phyloP scores from a whole-genome alignment of 2,888 invertebrate species.

The Diarsia dahlii region DNA sequence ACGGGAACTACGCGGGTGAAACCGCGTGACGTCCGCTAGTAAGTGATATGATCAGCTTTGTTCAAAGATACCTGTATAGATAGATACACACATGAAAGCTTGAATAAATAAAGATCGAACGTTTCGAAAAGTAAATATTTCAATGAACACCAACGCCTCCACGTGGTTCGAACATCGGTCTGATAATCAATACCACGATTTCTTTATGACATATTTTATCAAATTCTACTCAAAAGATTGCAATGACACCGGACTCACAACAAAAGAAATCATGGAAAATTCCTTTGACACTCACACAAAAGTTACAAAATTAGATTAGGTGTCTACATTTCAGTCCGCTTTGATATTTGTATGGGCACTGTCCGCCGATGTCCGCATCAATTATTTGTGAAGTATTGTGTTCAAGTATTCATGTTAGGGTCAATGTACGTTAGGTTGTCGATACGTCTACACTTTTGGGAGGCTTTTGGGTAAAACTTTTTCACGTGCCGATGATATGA shows the following conservation, averaged over 20 bases:
- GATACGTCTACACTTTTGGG: background rate
- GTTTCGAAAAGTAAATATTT: no score
- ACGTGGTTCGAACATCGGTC: no score
- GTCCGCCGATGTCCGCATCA: conserved; percentile 3
- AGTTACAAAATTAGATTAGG: conserved; percentile 15
- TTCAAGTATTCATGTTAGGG: background rate
- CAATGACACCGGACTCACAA: conserved; percentile 6
- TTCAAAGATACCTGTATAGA: no score
- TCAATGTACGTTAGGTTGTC: conserved; percentile 21
- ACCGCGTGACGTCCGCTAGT: no score
- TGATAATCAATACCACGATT: no score
- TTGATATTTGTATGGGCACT: background rate
- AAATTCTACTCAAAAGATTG: background rate
- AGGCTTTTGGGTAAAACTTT: background rate
- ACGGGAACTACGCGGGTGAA: no score
- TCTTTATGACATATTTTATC: no score
- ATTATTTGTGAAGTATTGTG: conserved; percentile 34
- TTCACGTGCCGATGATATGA: background rate
- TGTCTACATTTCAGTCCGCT: conserved; percentile 21
- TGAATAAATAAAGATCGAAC: no score
- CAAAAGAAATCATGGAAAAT: no score
- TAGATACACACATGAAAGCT: no score
- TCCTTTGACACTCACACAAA: conserved; percentile 9
- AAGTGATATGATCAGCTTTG: no score
- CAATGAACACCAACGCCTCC: no score